Evolutionary conservation across 1,140 invertebrate species (phyloP).

Genomic region (Carposina sasakii): DNA sequence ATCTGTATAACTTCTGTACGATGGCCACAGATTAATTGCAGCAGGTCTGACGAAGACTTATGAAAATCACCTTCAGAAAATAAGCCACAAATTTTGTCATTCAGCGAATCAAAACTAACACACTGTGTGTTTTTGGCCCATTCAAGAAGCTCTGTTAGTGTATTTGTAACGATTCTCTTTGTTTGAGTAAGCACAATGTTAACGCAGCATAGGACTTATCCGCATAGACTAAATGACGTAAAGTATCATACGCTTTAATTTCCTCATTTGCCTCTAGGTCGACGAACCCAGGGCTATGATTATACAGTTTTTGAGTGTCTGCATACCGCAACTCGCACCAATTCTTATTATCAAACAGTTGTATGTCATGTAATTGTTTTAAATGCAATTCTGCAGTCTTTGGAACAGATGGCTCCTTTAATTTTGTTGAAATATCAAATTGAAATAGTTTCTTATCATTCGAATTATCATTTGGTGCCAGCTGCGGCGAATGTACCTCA

Average conservation of each 20-base stretch:
- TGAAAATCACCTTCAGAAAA: neutral
- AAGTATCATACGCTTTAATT: slow-evolving; percentile 2
- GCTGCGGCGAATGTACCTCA: neutral
- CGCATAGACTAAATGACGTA: neutral
- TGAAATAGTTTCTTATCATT: neutral
- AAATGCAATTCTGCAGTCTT: neutral
- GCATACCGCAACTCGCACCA: neutral
- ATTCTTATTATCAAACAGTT: neutral
- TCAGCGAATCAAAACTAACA: neutral
- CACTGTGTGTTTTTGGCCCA: neutral
- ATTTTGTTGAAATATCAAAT: neutral
- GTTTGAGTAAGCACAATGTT: slow-evolving; percentile 3
- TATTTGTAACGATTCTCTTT: neutral
- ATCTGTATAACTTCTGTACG: slow-evolving; percentile 2
- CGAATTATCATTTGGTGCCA: neutral
- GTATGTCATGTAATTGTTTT: neutral
- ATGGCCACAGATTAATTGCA: slow-evolving; percentile 1
- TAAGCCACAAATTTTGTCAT: neutral
- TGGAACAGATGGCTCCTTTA: neutral
- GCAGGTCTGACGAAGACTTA: neutral
- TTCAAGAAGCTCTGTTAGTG: neutral
- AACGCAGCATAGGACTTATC: neutral
- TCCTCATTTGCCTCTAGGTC: slow-evolving; percentile 2
- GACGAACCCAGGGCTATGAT: neutral
- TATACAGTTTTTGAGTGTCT: slow-evolving; percentile 1